Evolutionary conservation across 2,797 vertebrate genomes (phyloP).

Genomic region (Anolis apletophallus): DNA sequence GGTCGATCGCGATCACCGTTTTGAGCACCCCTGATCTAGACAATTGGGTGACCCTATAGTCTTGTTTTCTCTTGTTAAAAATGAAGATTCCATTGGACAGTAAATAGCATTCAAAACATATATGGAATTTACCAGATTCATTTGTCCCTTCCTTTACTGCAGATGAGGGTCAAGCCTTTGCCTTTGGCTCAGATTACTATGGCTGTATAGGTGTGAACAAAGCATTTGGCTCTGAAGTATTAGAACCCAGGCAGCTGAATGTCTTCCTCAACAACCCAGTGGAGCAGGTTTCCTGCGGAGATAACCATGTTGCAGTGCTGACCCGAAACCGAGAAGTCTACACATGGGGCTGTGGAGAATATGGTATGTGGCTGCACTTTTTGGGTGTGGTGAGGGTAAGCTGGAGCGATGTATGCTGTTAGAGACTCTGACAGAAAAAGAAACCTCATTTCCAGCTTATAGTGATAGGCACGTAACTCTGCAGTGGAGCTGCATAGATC

Average conservation of each 20-base stretch:
- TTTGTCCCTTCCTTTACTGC: slow-evolving; percentile 54
- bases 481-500: background rate
- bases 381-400: background rate
- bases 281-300: slow-evolving; percentile 94
- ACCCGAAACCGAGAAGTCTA: slow-evolving; percentile 90
- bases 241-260: slow-evolving; percentile 90
- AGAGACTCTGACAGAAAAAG: background rate
- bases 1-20: too few relatives aligned
- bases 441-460: background rate
- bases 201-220: slow-evolving; percentile 94
- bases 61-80: background rate
- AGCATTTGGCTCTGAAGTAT: slow-evolving; percentile 84
- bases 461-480: background rate
- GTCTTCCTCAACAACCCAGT: slow-evolving; percentile 93
- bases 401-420: background rate
- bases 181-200: slow-evolving; percentile 97
- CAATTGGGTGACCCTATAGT: slow-evolving; percentile 6
- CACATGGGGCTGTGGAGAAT: slow-evolving; percentile 96
- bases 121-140: slow-evolving; percentile 31
- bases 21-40: too few relatives aligned
- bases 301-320: slow-evolving; percentile 94
- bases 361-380: slow-evolving; percentile 77
- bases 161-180: slow-evolving; percentile 98
- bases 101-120: slow-evolving; percentile 1
- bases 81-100: background rate